phyloP scores from a whole-genome alignment of 1,140 invertebrate species.

The Anastrepha obliqua region DNA sequence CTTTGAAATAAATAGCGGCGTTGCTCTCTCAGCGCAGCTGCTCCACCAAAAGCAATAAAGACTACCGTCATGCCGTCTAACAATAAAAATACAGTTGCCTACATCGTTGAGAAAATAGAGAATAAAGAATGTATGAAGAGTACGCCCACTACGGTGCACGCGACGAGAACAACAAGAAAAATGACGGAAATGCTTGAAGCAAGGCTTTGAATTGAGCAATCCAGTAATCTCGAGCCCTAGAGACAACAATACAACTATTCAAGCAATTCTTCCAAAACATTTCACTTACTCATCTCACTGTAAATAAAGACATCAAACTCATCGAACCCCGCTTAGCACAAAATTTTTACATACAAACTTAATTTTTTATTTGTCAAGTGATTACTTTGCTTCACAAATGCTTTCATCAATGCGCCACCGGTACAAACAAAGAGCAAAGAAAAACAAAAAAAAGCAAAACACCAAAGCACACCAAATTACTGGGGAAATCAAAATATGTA shows the following conservation, averaged over 20 bases:
- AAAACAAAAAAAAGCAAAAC: not conserved
- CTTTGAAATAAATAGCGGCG: constrained; percentile 63
- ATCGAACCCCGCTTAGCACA: too few species aligned
- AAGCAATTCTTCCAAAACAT: not conserved
- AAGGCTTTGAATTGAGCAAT: not conserved
- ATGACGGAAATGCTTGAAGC: not conserved
- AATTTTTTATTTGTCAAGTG: too few species aligned
- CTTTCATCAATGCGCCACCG: not conserved
- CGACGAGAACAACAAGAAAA: not conserved
- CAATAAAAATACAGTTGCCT: constrained; percentile 2
- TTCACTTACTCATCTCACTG: not conserved
- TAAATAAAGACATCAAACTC: not conserved
- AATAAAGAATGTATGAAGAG: not conserved
- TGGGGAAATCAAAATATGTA: not conserved
- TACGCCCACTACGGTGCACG: not conserved
- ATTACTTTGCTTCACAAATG: too few species aligned
- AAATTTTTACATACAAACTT: too few species aligned
- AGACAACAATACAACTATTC: not conserved
- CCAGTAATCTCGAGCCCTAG: not conserved
- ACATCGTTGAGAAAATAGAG: not conserved
- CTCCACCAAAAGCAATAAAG: constrained; percentile 13
- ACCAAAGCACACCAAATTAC: not conserved
- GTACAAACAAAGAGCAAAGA: not conserved
- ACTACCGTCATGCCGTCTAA: not conserved
- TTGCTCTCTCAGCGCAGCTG: constrained; percentile 26